Evolutionary conservation across 2,888 invertebrate species (phyloP), one percentile per base, ranked within the genome.

Genomic region (Tenthredo notha): DNA sequence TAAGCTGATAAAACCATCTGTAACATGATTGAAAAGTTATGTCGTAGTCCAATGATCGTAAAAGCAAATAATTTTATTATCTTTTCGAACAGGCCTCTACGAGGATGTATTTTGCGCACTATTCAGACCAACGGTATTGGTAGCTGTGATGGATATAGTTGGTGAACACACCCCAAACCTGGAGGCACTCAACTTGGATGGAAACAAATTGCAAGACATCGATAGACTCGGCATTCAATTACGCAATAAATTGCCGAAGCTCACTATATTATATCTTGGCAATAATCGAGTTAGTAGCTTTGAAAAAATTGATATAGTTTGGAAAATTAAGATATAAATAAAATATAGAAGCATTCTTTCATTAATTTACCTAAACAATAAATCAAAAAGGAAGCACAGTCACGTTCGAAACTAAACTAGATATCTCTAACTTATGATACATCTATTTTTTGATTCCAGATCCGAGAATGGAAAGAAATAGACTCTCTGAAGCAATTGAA

Each of bases 131-230:
- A 94, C 95, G 82, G 95, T 97, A 12, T 96, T 97, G 95, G 89
- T 95, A 61, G 95, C 95, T 10, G 96, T 96, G 0, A 93, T 97
- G 50, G 96, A 97, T 87, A 97, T 98, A 29, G 97, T 98, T 74
- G 95, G 95, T 58, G 96, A 97, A 88, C 96, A 97, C 92, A 97
- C 98, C 90, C 97, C 97, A 0, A 96, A 97, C 91, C 93, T 97
- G 78, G 96, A 96, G 90, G 97, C 97, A 0, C 92, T 98, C 10
- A 97, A 97, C 94, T 94, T 98, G 67, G 96, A 96, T 91, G 96
- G 96, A 84, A 98, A 98, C 93, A 95, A 95, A 90, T 94, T 98
- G 1, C 94, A 95, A 88, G 94, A 95, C 9, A 92, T 97, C 86
- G 96, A 96, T 86, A 95, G 96, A 87, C 93, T 97, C 87, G 96